A percentile compares a stretch with the other conserved stretches of the same genome.
These are phyloP conservation scores for Pseudoatta argentina DNA, from an alignment of 1,140 invertebrate species.

Conservation along the genomic window DNA sequence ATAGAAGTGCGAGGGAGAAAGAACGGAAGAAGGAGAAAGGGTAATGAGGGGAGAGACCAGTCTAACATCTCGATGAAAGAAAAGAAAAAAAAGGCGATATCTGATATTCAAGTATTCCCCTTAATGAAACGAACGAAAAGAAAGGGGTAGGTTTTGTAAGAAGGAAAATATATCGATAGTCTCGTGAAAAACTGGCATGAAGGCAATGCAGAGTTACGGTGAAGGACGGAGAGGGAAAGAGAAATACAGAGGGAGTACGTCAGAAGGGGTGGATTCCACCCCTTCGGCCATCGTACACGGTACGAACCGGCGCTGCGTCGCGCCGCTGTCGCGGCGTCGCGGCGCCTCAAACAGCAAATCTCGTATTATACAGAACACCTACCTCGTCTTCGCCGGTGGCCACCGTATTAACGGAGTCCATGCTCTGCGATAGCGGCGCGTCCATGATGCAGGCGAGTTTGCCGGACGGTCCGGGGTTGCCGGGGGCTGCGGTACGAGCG, in stretches of 20 bases:
- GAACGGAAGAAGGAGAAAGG: slow-evolving; percentile 9
- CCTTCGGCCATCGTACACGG: slow-evolving; percentile 48
- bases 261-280: slow-evolving; percentile 51
- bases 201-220: not conserved
- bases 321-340: not conserved
- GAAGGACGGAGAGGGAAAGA: not conserved
- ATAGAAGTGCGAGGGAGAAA: slow-evolving; percentile 23
- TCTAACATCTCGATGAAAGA: not conserved
- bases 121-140: not conserved
- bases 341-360: not conserved
- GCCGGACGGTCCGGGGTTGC: slow-evolving; percentile 83
- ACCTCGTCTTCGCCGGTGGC: slow-evolving; percentile 97
- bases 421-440: slow-evolving; percentile 92
- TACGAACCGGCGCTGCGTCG: slow-evolving; percentile 18
- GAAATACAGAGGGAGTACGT: slow-evolving; percentile 37
- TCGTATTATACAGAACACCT: slow-evolving; percentile 80
- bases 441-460: slow-evolving; percentile 87
- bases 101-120: not conserved
- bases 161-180: not conserved
- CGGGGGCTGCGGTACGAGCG: slow-evolving; percentile 82
- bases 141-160: slow-evolving; percentile 1
- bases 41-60: not conserved
- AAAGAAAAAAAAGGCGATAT: not conserved
- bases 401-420: slow-evolving; percentile 96
- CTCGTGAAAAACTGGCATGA: slow-evolving; percentile 19